Base-by-base conservation (phyloP, 2,113 vertebrate species). In the Antennarius striatus region DNA sequence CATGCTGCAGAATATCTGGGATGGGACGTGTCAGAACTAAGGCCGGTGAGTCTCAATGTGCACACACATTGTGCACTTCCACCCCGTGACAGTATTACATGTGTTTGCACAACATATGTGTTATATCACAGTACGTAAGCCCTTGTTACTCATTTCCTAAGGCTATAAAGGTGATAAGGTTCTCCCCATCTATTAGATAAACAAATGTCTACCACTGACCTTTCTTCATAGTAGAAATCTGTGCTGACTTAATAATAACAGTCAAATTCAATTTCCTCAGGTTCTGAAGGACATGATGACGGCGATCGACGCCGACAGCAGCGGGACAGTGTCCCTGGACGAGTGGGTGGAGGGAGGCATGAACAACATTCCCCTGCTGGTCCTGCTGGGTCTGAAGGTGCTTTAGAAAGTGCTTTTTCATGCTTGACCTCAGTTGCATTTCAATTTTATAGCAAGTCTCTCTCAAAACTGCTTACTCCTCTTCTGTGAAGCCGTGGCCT, bases 271-370 rank as follows among this genome's bases (percentile, higher is more conserved):
- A 11, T 79, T 66, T 62, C 53, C 88, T 61, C 90, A 98, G 96
- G 95, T 97, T 63, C 89, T 98, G 73, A 93, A 95, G 84, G 95
- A 98, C 84, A 97, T 98, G 96, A 97, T 98, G 96, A 94, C 89
- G 13, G 95, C 95, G 1, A 95, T 98, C 1, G 96, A 98, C 72
- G 93, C 93, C 4, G 96, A 98, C 39, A 93, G 93, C 86, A 97
- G 94, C 0, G 96, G 95, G 36, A 94, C 94, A 0, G 96, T 98
- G 43, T 96, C 96, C 3, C 90, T 95, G 66, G 89, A 94, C 0
- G 96, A 98, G 82, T 98, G 96, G 96, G 93, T 98, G 47, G 92
- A 93, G 6, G 96, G 96, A 0, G 96, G 96, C 8, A 93, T 95
- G 89, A 98, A 96, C 86, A 98, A 95, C 0, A 92, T 96, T 43